phyloP scores from a whole-genome alignment of 2,888 invertebrate species.

The Heliconius cydno region DNA sequence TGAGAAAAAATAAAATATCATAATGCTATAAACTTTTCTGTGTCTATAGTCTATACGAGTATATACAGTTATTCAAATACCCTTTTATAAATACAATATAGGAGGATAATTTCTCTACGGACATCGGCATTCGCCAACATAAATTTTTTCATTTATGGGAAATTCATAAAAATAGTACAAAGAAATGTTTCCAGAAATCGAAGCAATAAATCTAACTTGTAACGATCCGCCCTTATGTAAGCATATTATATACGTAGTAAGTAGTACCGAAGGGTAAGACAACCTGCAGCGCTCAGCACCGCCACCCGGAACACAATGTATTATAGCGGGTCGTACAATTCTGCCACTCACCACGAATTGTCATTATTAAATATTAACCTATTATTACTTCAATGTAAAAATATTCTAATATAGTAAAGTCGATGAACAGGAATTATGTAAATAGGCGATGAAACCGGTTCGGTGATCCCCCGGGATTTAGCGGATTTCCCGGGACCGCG shows the following conservation, averaged over 20 bases:
- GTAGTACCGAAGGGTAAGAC: too few relatives aligned
- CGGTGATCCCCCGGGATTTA: constrained; percentile 38
- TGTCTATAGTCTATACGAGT: too few relatives aligned
- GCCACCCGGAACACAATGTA: too few relatives aligned
- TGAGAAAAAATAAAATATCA: too few relatives aligned
- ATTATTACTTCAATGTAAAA: neutral
- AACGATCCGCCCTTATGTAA: neutral
- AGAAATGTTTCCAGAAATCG: constrained; percentile 12
- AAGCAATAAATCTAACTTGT: constrained; percentile 17
- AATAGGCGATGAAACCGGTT: constrained; percentile 32
- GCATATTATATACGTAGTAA: neutral
- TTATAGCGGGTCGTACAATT: too few relatives aligned
- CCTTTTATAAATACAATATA: neutral
- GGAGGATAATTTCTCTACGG: neutral
- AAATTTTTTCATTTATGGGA: constrained; percentile 9
- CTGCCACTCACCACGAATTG: too few relatives aligned
- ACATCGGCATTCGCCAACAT: constrained; percentile 4
- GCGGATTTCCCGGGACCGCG: constrained; percentile 31
- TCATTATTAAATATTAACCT: too few relatives aligned
- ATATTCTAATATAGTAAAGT: constrained; percentile 17
- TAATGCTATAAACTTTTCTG: neutral
- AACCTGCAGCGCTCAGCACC: too few relatives aligned
- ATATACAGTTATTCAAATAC: neutral
- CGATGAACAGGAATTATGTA: constrained; percentile 37
- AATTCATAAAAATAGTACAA: constrained; percentile 14